Percentiles rank a stretch among this genome's conserved stretches.
Conservation (phyloP, 2,113 vertebrate genomes). For the Leptodactylus fuscus region DNA sequence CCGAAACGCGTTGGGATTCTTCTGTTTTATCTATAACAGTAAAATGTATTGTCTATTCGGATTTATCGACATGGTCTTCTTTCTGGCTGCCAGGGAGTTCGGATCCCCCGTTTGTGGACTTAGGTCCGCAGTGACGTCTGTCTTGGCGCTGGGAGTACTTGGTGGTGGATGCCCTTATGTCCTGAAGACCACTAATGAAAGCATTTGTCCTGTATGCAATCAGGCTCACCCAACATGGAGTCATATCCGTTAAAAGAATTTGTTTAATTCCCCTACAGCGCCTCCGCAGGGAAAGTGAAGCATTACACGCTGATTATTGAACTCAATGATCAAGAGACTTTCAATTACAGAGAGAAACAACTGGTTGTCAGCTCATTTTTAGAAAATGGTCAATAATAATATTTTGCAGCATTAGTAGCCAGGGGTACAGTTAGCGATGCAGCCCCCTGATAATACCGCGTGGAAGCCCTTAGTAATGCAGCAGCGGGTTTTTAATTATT, state of each 20-base stretch:
- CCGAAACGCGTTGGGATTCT: too few relatives aligned
- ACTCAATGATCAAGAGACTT: neutral
- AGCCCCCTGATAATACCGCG: neutral
- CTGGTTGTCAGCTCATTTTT: neutral
- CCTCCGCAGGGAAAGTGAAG: neutral
- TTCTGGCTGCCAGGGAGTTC: too few relatives aligned
- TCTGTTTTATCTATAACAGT: too few relatives aligned
- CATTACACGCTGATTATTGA: neutral
- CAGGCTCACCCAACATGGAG: neutral
- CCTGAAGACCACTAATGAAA: neutral
- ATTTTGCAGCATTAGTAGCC: neutral
- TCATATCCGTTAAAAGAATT: neutral
- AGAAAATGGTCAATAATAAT: conserved; percentile 3
- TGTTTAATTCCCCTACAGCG: neutral
- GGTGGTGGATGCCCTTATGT: neutral
- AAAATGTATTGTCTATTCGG: too few relatives aligned
- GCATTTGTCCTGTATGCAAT: too few relatives aligned
- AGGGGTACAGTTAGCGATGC: neutral
- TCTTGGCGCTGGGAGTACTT: neutral
- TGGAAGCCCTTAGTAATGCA: neutral
- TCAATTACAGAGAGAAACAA: neutral
- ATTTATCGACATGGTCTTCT: too few relatives aligned
- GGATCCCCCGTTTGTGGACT: too few relatives aligned
- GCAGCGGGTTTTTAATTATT: conserved; percentile 1
- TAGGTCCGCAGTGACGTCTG: too few relatives aligned